Percentiles rank a stretch among this genome's conserved stretches.
Conservation (phyloP, 1,140 invertebrate species). For the Pygmarrhopalites habei region DNA sequence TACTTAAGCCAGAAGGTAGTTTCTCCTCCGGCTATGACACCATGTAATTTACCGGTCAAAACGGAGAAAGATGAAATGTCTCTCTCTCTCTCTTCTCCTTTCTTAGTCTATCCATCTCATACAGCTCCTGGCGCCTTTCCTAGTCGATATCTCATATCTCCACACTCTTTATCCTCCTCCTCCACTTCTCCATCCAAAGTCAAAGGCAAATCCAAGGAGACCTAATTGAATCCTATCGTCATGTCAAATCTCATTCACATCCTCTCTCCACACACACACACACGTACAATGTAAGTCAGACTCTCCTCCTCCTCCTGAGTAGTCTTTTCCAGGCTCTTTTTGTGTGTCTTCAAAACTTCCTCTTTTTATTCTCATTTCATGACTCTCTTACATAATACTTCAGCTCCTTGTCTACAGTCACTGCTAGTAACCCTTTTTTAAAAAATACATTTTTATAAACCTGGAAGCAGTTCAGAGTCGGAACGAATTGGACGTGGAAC, state of each 20-base stretch:
- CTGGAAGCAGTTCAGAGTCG: no score
- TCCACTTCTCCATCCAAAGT: background rate
- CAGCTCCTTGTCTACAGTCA: no score
- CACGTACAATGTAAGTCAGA: no score
- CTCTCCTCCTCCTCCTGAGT: no score
- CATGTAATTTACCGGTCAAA: constrained; percentile 11
- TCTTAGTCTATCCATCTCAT: background rate
- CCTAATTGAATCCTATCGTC: constrained; percentile 11
- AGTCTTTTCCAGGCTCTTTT: no score
- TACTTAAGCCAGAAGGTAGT: constrained; percentile 4
- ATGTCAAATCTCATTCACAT: constrained; percentile 1
- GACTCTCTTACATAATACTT: no score
- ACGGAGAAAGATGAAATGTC: constrained; percentile 8
- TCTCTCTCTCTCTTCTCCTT: no score
- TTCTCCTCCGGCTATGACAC: constrained; percentile 1
- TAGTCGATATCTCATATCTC: constrained; percentile 9
- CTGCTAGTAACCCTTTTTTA: no score
- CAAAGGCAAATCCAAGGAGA: background rate
- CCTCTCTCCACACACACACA: background rate
- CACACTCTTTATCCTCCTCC: background rate
- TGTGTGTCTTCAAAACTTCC: no score
- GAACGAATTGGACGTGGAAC: no score
- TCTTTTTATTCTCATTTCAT: no score
- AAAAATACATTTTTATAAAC: no score
- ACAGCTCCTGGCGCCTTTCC: constrained; percentile 10